Conservation (phyloP, 2,888 invertebrate genomes). For the Rhopalosiphum nymphaeae region DNA sequence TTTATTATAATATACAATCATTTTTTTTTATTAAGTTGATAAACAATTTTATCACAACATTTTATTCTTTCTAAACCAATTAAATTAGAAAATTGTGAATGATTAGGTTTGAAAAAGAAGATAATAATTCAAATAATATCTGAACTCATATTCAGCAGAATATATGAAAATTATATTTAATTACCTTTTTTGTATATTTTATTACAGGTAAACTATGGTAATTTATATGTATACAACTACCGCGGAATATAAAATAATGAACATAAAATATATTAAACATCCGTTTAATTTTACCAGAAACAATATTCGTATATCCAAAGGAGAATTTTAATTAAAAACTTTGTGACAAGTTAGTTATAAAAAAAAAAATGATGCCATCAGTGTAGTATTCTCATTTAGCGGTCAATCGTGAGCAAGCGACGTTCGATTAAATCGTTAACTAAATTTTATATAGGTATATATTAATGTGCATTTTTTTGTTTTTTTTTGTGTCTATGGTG, state of each 20-base stretch:
- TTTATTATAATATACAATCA: background rate
- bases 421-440: background rate
- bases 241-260: background rate
- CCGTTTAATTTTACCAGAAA: background rate
- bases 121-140: background rate
- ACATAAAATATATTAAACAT: background rate
- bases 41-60: background rate
- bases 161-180: background rate
- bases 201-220: background rate
- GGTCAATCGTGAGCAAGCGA: background rate
- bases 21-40: background rate
- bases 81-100: background rate
- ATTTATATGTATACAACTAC: background rate
- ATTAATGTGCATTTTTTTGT: background rate
- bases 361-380: background rate
- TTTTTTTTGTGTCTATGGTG: background rate
- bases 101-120: background rate
- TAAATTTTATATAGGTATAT: background rate
- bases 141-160: background rate
- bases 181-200: background rate
- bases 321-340: conserved; percentile 22
- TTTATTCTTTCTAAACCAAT: background rate
- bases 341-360: conserved; percentile 2
- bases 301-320: background rate
- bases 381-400: background rate